These are phyloP conservation scores for Heliconius cydno DNA, from an alignment of 2,888 invertebrate genomes.

Conservation along the genomic window DNA sequence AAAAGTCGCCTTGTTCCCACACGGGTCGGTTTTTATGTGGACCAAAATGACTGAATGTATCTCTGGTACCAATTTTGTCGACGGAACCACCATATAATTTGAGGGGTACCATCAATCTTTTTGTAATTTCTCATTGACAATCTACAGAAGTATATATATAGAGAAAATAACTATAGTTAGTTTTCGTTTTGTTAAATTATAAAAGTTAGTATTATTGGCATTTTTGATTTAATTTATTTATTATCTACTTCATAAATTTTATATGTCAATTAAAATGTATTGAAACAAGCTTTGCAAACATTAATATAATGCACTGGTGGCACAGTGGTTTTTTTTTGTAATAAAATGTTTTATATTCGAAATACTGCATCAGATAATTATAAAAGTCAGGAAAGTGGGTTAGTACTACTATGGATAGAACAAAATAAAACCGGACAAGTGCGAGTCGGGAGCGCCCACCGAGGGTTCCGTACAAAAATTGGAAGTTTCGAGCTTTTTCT, in stretches of 20 bases:
- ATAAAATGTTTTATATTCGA: not conserved
- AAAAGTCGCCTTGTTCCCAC: conserved; percentile 73
- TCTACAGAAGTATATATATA: conserved; percentile 32
- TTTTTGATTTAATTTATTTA: not conserved
- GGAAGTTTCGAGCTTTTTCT: too few species aligned
- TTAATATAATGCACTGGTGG: not conserved
- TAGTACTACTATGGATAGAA: not conserved
- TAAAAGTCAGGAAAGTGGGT: not conserved
- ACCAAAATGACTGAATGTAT: conserved; percentile 56
- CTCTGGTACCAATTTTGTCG: conserved; percentile 65
- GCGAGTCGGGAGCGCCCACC: too few species aligned
- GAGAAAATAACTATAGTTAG: not conserved
- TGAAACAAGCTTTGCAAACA: not conserved
- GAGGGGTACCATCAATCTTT: conserved; percentile 71
- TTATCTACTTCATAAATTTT: not conserved
- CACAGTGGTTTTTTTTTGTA: not conserved
- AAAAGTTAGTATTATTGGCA: not conserved
- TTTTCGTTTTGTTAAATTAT: not conserved
- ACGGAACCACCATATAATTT: conserved; percentile 75
- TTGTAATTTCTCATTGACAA: conserved; percentile 70
- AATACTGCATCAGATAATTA: not conserved
- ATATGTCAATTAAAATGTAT: conserved; percentile 8
- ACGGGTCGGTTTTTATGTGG: conserved; percentile 62
- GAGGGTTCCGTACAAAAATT: too few species aligned
- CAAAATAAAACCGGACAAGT: not conserved